phyloP scores from a whole-genome alignment of 2,113 vertebrate species.

The Pygoscelis adeliae region DNA sequence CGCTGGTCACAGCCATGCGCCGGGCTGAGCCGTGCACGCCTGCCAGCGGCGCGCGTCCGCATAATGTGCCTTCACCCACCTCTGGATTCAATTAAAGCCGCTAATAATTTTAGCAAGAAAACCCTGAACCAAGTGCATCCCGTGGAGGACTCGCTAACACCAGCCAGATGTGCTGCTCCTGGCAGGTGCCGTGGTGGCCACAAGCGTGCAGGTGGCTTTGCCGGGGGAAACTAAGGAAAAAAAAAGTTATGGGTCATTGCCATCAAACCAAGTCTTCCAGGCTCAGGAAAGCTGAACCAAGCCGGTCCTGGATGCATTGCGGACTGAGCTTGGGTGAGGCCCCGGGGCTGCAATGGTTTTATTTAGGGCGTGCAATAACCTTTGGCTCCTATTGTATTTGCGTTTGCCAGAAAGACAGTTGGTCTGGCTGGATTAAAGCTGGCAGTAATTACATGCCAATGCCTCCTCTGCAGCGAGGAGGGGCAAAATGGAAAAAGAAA shows the following conservation, averaged over 20 bases:
- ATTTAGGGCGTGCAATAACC: slow-evolving; percentile 39
- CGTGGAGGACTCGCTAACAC: accelerated
- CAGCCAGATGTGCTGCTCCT: background rate
- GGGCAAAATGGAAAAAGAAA: background rate
- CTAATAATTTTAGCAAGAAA: background rate
- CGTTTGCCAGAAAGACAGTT: slow-evolving; percentile 40
- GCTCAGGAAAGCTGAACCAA: background rate
- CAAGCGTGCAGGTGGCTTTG: background rate
- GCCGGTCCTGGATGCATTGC: background rate
- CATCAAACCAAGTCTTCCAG: background rate
- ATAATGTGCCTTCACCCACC: background rate
- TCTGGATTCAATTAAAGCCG: background rate
- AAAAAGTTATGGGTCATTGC: background rate
- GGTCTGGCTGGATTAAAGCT: slow-evolving; percentile 30
- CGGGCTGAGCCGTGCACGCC: accelerated
- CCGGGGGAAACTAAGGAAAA: background rate
- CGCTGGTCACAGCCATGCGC: accelerated
- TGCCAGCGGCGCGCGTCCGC: accelerated
- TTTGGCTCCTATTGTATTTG: slow-evolving; percentile 35
- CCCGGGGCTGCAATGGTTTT: background rate
- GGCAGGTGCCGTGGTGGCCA: background rate
- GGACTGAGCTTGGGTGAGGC: background rate
- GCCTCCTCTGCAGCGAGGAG: background rate
- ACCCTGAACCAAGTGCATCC: background rate
- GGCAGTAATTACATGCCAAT: background rate